Percentiles rank a stretch among this genome's conserved stretches.
These are phyloP conservation scores for Merops nubicus DNA, from an alignment of 2,113 vertebrate genomes.

Conservation along the genomic window DNA sequence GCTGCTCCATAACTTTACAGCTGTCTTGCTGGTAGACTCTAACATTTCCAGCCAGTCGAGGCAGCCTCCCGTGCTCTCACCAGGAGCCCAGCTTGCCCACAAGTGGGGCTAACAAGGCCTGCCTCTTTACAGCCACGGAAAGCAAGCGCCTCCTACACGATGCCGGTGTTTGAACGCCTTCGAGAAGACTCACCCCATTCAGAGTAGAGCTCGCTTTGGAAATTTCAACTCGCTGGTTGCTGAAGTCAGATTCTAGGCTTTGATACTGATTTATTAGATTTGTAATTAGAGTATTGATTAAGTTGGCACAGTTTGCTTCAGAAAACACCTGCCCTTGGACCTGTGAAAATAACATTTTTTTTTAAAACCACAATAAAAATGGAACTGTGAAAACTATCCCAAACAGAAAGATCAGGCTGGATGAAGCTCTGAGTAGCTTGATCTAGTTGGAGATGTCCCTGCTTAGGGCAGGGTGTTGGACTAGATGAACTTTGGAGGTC, in stretches of 20 bases:
- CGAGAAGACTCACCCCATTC: constrained; percentile 86
- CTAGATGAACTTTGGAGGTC: no score
- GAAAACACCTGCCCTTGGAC: constrained; percentile 95
- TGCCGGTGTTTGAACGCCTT: rapidly evolving
- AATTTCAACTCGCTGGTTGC: constrained; percentile 88
- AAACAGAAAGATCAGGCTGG: not conserved
- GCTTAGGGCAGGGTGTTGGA: no score
- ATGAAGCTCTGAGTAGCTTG: no score
- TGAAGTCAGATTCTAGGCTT: constrained; percentile 90
- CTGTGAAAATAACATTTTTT: constrained; percentile 61
- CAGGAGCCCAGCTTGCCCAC: no score
- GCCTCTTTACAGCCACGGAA: not conserved
- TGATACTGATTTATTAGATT: constrained; percentile 96
- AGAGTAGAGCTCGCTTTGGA: constrained; percentile 93
- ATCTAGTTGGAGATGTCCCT: no score
- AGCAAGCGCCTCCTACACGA: not conserved
- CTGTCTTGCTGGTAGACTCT: no score
- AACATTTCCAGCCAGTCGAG: not conserved
- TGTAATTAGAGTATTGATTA: constrained; percentile 90
- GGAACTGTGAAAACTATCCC: not conserved
- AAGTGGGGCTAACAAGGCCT: not conserved
- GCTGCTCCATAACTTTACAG: rapidly evolving
- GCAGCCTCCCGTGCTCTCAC: not conserved
- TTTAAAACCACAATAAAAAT: not conserved
- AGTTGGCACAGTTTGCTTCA: constrained; percentile 91